These are phyloP conservation scores for Cheilosia soror DNA, from an alignment of 2,888 invertebrate genomes.

Conservation along the genomic window DNA sequence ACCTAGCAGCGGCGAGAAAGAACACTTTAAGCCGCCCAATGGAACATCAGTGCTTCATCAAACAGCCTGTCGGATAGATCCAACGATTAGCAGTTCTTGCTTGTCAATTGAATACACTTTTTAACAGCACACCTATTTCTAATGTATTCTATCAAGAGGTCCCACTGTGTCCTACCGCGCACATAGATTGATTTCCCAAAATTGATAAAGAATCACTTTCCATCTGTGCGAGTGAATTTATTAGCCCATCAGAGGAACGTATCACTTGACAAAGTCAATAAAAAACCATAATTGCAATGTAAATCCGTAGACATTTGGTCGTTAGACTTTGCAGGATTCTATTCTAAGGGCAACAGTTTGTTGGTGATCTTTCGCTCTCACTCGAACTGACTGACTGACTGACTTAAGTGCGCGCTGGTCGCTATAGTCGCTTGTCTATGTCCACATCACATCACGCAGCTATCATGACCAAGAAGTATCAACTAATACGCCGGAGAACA, in stretches of 20 bases:
- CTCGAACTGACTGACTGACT: conserved; percentile 54
- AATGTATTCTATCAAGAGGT: not conserved
- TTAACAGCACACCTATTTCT: not conserved
- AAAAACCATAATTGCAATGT: conserved; percentile 78
- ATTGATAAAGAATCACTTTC: conserved; percentile 76
- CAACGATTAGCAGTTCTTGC: too few species aligned
- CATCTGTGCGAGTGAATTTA: conserved; percentile 75
- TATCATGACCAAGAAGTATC: conserved; percentile 71
- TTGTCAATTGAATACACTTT: not conserved
- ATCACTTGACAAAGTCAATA: conserved; percentile 78
- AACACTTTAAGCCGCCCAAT: too few species aligned
- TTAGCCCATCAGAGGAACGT: conserved; percentile 76
- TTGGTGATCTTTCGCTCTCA: conserved; percentile 46
- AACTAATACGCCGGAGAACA: conserved; percentile 63
- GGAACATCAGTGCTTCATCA: too few species aligned
- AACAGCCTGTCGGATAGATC: too few species aligned
- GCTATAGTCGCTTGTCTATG: conserved; percentile 50
- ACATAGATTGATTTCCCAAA: conserved; percentile 69
- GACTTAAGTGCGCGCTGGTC: conserved; percentile 59
- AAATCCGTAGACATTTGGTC: conserved; percentile 75
- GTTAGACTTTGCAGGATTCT: conserved; percentile 46
- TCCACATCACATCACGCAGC: conserved; percentile 62
- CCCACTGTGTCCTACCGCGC: conserved; percentile 24
- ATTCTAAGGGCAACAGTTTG: conserved; percentile 49
- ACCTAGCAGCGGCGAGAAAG: too few species aligned